Percentiles rank a stretch among this genome's conserved stretches.
These are phyloP conservation scores for Cisticola juncidis DNA, from an alignment of 2,113 vertebrate species.

Conservation along the genomic window DNA sequence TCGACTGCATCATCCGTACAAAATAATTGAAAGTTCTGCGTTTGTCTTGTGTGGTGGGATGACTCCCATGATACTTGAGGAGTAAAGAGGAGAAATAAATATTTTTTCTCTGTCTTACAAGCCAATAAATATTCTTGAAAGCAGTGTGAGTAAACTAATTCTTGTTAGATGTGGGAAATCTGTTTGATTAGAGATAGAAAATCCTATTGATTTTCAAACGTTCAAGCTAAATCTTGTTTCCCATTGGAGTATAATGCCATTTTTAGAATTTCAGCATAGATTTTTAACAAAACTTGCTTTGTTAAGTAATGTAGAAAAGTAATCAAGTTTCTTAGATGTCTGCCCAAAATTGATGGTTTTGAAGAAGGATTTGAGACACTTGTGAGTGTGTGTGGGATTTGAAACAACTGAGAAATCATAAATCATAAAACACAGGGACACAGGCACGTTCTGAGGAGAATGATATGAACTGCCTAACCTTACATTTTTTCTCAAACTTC, in stretches of 20 bases:
- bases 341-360: background rate
- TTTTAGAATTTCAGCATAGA: constrained; percentile 11
- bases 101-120: background rate
- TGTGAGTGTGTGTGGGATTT: background rate
- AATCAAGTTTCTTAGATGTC: background rate
- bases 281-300: constrained; percentile 34
- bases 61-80: background rate
- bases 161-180: background rate
- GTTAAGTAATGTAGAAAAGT: background rate
- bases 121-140: background rate
- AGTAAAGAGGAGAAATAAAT: background rate
- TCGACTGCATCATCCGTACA: background rate
- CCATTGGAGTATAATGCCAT: background rate
- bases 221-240: background rate
- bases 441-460: background rate
- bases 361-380: background rate
- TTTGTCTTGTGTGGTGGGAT: background rate
- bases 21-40: background rate
- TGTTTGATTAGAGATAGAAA: background rate
- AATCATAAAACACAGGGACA: background rate
- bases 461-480: background rate
- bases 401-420: background rate
- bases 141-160: background rate
- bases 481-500: background rate
- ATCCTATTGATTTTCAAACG: background rate